These are phyloP conservation scores for Apomyelois bistriatella DNA, from an alignment of 2,888 invertebrate genomes.

Conservation along the genomic window DNA sequence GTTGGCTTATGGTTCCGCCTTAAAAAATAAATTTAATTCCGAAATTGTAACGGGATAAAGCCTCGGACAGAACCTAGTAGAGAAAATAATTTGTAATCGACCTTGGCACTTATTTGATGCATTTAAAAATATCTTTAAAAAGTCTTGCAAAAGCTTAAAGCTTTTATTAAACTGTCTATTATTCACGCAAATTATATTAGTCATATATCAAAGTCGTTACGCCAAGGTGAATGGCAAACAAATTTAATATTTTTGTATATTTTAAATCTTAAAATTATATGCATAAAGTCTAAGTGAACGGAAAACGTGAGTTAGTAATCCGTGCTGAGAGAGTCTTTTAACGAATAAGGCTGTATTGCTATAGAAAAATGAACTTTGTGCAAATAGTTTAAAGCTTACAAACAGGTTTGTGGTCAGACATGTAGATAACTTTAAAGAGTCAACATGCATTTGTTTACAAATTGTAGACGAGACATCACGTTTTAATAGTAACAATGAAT, in stretches of 20 bases:
- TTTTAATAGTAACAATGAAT: conserved; percentile 35
- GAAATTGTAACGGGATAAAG: too few relatives aligned
- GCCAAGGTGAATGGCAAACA: conserved; percentile 5
- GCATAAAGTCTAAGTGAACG: neutral
- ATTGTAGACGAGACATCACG: conserved; percentile 45
- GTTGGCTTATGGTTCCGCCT: too few relatives aligned
- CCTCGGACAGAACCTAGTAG: too few relatives aligned
- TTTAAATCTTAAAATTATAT: neutral
- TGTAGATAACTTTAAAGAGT: neutral
- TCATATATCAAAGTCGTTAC: conserved; percentile 6
- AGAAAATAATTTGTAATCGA: neutral
- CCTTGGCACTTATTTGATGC: neutral
- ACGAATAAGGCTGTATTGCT: neutral
- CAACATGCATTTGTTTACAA: conserved; percentile 52
- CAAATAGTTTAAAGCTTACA: neutral
- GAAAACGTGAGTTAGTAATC: neutral
- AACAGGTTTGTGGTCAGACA: too few relatives aligned
- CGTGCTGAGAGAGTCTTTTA: neutral
- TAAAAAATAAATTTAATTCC: too few relatives aligned
- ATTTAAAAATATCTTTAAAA: neutral
- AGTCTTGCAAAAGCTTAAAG: neutral
- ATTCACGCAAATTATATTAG: conserved; percentile 2
- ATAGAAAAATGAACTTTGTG: neutral
- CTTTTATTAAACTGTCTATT: conserved; percentile 7
- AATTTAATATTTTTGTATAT: neutral